Percentiles rank a stretch among this genome's conserved stretches.
These are phyloP conservation scores for Metalampra italica DNA, from an alignment of 2,888 invertebrate species.

Conservation along the genomic window DNA sequence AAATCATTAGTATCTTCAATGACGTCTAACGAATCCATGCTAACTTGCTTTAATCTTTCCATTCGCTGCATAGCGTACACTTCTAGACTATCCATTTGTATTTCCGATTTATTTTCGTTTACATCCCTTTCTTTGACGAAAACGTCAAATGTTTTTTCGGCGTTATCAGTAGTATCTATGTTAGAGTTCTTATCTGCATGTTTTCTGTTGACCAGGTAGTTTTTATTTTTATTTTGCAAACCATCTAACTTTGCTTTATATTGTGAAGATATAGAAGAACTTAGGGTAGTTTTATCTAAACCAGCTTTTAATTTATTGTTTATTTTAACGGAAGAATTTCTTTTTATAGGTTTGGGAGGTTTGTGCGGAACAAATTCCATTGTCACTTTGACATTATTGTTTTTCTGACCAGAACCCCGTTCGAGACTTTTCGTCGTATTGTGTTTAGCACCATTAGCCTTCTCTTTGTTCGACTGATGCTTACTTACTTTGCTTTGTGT, in stretches of 20 bases:
- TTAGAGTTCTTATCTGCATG: conserved; percentile 63
- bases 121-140: conserved; percentile 80
- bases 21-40: conserved; percentile 74
- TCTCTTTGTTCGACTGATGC: conserved; percentile 68
- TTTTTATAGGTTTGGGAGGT: conserved; percentile 84
- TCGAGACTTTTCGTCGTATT: conserved; percentile 70
- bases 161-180: conserved; percentile 51
- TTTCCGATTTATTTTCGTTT: conserved; percentile 78
- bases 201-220: conserved; percentile 52
- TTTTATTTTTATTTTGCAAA: conserved; percentile 69
- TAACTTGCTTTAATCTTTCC: conserved; percentile 64
- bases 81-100: conserved; percentile 81
- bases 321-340: conserved; percentile 81
- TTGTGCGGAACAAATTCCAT: conserved; percentile 84
- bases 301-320: conserved; percentile 72
- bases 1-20: conserved; percentile 61
- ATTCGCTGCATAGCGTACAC: conserved; percentile 69
- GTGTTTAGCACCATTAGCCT: conserved; percentile 58
- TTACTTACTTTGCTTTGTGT: conserved; percentile 60
- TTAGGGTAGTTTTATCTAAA: conserved; percentile 58
- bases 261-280: conserved; percentile 69
- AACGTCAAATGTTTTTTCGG: conserved; percentile 79
- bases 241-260: conserved; percentile 74
- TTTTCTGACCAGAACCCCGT: conserved; percentile 64
- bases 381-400: conserved; percentile 63